Base-by-base conservation (phyloP, 2,797 vertebrate genomes). In the Clamator glandarius region DNA sequence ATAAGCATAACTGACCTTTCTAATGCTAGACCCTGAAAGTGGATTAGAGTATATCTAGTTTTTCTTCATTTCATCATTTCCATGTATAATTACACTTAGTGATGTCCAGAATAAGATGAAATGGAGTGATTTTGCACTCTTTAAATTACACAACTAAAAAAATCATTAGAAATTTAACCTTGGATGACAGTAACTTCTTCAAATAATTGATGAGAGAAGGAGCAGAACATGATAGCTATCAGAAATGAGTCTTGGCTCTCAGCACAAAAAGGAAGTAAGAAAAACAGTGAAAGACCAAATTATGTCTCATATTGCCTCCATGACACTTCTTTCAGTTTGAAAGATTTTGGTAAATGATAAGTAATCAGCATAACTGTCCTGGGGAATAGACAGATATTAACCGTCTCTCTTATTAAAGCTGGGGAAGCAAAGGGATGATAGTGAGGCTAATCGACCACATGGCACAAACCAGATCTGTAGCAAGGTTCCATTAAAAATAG, bases 101-200 rank as follows among this genome's bases (percentile, higher is more conserved):
- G 63, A 88, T 88, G 91, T 92, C 48, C 36, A 91, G 88, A 87
- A 90, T 67, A 92, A 92, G 86, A 91, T 92, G 82, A 93, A 97
- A 92, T 94, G 25, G 69, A 95, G 85, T 90, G 69, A 87, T 87
- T 87, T 93, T 89, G 62, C 70, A 84, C 62, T 68, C 84, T 81
- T 90, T 85, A 93, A 95, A 95, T 95, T 95, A 59, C 51, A 88
- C 67, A 95, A 90, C 93, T 95, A 92, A 95, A 95, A 46, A 93
- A 93, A 92, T 86, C 3, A 88, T 95, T 96, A 93, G 92, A 90
- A 92, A 94, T 12, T 4, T 92, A 93, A 84, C 93, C 79, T 75
- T 85, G 84, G 80, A 85, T 92, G 79, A 87, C 88, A 96, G 59
- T 85, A 93, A 74, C 52, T 79, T 88, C 78, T 96, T 91, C 59